Base-by-base conservation (phyloP, 1,140 invertebrate species). In the Drosophila eugracilis region DNA sequence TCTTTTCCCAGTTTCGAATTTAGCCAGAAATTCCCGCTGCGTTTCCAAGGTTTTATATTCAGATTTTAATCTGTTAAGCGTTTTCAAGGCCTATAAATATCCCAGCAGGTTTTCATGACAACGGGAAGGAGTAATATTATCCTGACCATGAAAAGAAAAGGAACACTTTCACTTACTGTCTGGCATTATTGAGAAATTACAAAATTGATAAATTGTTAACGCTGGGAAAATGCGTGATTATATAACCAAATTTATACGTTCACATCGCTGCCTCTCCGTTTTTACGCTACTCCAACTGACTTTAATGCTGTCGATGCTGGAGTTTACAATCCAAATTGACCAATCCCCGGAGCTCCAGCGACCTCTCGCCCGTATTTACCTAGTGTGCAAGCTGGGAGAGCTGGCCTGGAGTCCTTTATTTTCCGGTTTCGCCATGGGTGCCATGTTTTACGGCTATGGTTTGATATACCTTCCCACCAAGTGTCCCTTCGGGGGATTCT, bases 371-470 rank as follows among this genome's bases (percentile, higher is more conserved):
- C 19, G 26, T 4, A n/a, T 44, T 1, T 7, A 26, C 1, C 12
- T 15, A 3, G 6, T 17, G 1, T 22, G 28, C 30, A 2, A 9
- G n/a, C 59, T 7, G 5, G 21, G 4, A 10, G 52, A 67, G 14
- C 6, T 85, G 10, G 36, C 39, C 0, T 44, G 10, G n/a, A 75
- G 58, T 30, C 55, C 63, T 3, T 3, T 85, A 6, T 48, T 72
- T 2, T 52, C 75, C 0, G 42, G 26, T 1, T 63, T 49, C 2
- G 76, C 65, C 0, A 28, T 79, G 39, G 34, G 55, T 9, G 21
- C 47, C 17, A 37, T 75, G n/a, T 49, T 24, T 15, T 85, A 85
- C 9, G 79, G 75, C 1, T 84, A 84, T 48, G 79, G 79, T 0
- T 9, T 79, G 19, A 32, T 75, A 0, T 26, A 57, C 19, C 14